These are phyloP conservation scores for Pangasius macronema DNA, from an alignment of 2,797 vertebrate species.

Conservation along the genomic window DNA sequence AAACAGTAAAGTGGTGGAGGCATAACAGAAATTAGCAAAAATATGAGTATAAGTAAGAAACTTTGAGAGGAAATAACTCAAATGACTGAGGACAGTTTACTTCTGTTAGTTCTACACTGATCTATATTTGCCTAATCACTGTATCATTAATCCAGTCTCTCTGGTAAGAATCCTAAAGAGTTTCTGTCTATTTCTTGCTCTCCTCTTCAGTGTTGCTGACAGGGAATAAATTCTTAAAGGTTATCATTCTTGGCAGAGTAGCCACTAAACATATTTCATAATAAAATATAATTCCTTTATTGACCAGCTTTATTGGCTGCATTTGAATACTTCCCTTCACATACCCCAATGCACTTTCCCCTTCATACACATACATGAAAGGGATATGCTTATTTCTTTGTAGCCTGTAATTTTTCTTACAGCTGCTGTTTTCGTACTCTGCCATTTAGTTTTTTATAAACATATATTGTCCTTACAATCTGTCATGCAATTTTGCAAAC, in stretches of 20 bases:
- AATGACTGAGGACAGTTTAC: background rate
- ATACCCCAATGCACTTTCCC: background rate
- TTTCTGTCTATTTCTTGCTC: background rate
- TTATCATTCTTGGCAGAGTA: background rate
- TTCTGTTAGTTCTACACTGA: background rate
- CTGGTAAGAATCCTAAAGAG: background rate
- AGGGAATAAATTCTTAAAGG: background rate
- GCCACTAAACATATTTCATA: background rate
- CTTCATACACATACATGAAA: background rate
- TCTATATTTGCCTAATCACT: background rate
- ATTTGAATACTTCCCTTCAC: background rate
- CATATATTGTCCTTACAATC: background rate
- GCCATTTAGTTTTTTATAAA: background rate
- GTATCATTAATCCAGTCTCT: background rate
- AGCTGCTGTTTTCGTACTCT: background rate
- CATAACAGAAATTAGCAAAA: background rate
- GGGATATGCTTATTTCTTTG: background rate
- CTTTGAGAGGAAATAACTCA: background rate
- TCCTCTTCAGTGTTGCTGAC: background rate
- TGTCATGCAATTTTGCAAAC: background rate
- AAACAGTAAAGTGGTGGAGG: background rate
- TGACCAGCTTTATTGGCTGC: background rate
- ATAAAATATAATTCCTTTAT: background rate
- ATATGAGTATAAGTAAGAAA: background rate
- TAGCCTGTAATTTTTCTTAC: background rate